Evolutionary conservation across 1,140 invertebrate species (phyloP).

Genomic region (Helicoverpa armigera): DNA sequence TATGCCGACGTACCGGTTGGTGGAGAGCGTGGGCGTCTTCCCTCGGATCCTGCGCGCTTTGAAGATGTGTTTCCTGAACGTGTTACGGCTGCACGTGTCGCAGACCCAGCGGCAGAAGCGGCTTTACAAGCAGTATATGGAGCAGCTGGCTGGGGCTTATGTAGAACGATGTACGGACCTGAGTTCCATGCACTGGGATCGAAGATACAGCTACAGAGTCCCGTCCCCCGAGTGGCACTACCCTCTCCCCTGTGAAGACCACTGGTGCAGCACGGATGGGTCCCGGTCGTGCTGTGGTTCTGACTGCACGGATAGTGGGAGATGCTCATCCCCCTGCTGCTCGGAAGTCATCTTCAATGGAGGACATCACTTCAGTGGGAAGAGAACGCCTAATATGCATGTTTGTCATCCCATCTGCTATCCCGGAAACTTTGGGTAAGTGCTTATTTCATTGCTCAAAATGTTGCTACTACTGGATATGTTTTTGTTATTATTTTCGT

Average conservation of each 20-base stretch:
- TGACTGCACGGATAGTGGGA: constrained; percentile 77
- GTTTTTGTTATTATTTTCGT: neutral
- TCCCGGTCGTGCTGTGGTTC: constrained; percentile 71
- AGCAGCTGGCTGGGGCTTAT: constrained; percentile 80
- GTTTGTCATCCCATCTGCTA: constrained; percentile 74
- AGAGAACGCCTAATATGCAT: constrained; percentile 60
- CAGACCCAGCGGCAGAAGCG: constrained; percentile 84
- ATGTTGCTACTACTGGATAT: neutral
- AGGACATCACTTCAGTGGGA: constrained; percentile 81
- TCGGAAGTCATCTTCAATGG: constrained; percentile 85
- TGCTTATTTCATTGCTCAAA: neutral
- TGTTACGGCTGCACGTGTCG: constrained; percentile 82
- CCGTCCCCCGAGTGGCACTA: constrained; percentile 76
- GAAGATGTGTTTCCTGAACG: constrained; percentile 86
- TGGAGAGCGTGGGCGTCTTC: constrained; percentile 57
- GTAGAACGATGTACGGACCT: constrained; percentile 78
- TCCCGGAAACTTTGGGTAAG: constrained; percentile 82
- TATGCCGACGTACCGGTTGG: constrained; percentile 67
- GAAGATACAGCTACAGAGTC: constrained; percentile 66
- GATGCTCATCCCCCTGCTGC: constrained; percentile 83
- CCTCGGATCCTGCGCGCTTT: constrained; percentile 56
- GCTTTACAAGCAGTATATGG: constrained; percentile 85
- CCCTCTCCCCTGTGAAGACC: constrained; percentile 68
- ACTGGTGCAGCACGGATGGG: constrained; percentile 68
- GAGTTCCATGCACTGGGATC: constrained; percentile 65